Base-by-base conservation (phyloP, 1,140 invertebrate genomes). In the Drosophila aff. region DNA sequence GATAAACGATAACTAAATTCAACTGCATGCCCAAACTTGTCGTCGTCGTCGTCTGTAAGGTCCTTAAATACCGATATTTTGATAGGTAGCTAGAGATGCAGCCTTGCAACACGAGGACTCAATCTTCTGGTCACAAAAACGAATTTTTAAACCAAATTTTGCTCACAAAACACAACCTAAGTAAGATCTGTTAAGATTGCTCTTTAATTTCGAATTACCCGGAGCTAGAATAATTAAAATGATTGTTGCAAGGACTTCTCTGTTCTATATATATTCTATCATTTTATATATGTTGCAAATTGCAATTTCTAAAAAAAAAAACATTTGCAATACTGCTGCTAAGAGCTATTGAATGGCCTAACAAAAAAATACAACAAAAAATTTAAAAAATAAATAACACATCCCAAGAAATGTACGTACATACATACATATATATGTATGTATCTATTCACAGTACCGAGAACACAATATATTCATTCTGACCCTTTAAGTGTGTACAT, bases 71-170 rank as follows among this genome's bases (percentile, higher is more conserved):
- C 23, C 21, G 23, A 44, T 57, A 57, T 72, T 41, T 53, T 58
- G 38, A 58, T 82, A 82, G 65, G 80, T 82, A 82, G 80, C 67
- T 82, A 82, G 80, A 82, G 80, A 64, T 16, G 15, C 26, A 28
- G 21, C 9, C 10, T 18, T 33, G 11, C 10, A 13, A 18, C 28
- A 52, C 21, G 43, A 46, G 18, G 43, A 46, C 43, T 44, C 49
- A 33, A 38, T 38, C 31, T 55, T 36, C 33, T 38, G 31, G 18
- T 16, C 49, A 31, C 49, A 23, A 52, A 33, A 33, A 52, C n/a
- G 49, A 52, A 52, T 33, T 33, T 52, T 33, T 5, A 55, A 55
- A 23, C 9, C 21, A 23, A 38, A 23, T 40, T 40, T 55, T 55
- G 53, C 53, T 55, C 53, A 55, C 33, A 55, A 36, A 4, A 55